phyloP scores from a whole-genome alignment of 1,140 invertebrate species.

The Ceratosolen solmsi region DNA sequence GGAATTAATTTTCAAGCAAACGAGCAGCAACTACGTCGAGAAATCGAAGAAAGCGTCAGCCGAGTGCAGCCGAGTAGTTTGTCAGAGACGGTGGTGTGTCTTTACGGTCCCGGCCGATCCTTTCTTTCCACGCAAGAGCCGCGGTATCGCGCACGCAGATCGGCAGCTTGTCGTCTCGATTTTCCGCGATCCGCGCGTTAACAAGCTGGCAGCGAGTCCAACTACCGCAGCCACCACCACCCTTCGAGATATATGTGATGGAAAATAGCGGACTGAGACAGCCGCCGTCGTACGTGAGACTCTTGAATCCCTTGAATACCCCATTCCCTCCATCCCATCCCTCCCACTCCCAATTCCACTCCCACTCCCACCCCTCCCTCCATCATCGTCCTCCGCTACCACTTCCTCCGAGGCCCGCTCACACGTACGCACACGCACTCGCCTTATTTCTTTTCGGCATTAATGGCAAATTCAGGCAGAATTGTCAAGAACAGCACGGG shows the following conservation, averaged over 20 bases:
- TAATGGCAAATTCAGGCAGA: too few species aligned
- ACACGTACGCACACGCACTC: too few species aligned
- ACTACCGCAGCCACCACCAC: conserved; percentile 63
- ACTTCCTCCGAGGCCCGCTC: too few species aligned
- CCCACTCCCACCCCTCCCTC: too few species aligned
- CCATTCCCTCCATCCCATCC: too few species aligned
- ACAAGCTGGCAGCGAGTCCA: conserved; percentile 73
- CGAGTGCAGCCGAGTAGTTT: background rate
- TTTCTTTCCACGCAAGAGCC: background rate
- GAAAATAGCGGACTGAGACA: conserved; percentile 70
- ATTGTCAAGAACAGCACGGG: too few species aligned
- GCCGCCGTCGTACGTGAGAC: too few species aligned
- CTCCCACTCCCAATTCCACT: too few species aligned
- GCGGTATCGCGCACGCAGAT: conserved; percentile 34
- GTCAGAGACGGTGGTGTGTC: conserved; percentile 8
- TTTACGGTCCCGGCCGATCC: background rate
- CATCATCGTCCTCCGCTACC: too few species aligned
- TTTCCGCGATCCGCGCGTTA: conserved; percentile 63
- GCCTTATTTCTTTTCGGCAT: too few species aligned
- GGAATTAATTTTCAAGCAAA: conserved; percentile 27
- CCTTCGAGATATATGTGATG: conserved; percentile 71
- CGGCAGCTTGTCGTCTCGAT: conserved; percentile 53
- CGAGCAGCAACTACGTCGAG: background rate
- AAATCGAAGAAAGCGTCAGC: conserved; percentile 19
- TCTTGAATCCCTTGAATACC: too few species aligned